Conservation (phyloP, 2,888 invertebrate species). For the Melieria crassipennis region DNA sequence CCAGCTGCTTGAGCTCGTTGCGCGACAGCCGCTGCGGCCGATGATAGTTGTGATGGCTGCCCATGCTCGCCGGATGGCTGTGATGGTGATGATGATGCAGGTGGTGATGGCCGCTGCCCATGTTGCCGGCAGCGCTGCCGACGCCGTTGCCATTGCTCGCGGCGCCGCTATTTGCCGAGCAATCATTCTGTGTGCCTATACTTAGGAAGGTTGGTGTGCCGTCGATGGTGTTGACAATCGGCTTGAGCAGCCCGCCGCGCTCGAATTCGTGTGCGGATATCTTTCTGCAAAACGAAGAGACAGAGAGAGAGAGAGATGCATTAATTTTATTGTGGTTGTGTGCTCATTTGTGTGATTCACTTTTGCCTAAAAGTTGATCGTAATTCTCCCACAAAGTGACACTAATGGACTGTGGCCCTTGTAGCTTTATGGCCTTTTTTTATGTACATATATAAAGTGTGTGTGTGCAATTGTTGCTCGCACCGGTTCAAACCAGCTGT, state of each 20-base stretch:
- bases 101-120: conserved; percentile 40
- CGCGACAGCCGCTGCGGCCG: conserved; percentile 80
- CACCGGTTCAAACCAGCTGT: too few species aligned
- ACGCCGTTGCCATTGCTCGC: conserved; percentile 28
- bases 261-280: conserved; percentile 98
- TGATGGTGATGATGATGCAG: conserved; percentile 43
- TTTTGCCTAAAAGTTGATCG: too few species aligned
- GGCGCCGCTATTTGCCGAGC: conserved; percentile 45
- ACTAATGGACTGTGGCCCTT: too few species aligned
- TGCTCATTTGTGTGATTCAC: too few species aligned
- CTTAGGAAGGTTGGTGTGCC: conserved; percentile 91
- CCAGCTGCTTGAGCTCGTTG: conserved; percentile 85
- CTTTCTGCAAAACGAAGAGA: conserved; percentile 68
- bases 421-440: too few species aligned
- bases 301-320: too few species aligned
- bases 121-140: conserved; percentile 42
- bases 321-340: too few species aligned
- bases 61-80: conserved; percentile 57
- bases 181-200: conserved; percentile 61
- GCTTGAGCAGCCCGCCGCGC: conserved; percentile 89
- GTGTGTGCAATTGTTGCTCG: too few species aligned
- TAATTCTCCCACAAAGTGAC: too few species aligned
- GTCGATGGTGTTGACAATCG: conserved; percentile 93
- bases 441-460: too few species aligned
- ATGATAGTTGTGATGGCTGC: conserved; percentile 50